Evolutionary conservation across 2,888 invertebrate species (phyloP), one percentile per base, ranked within the genome.

Genomic region (Amphipoea oculea): DNA sequence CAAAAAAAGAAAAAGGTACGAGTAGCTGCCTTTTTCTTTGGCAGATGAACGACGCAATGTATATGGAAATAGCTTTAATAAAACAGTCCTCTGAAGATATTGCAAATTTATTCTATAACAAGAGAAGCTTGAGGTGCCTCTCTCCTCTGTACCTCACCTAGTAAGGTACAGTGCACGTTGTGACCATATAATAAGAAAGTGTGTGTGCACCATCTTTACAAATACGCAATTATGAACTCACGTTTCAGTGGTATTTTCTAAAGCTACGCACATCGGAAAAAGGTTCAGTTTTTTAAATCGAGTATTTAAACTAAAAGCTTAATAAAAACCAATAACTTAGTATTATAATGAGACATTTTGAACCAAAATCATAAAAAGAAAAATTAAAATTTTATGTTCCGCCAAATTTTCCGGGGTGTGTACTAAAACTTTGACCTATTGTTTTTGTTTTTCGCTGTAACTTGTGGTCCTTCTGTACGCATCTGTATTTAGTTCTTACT

Each of bases 91-190:
- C 14, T 60, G 5, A 79, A 87, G 60, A 73, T 84, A 84, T 79
- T 87, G 73, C 23, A 65, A 76, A 76, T 76, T 73, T 84, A 87
- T 87, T 87, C 79, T 68, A 66, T 73, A 65, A 54, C 67, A 70
- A 65, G 63, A 66, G 57, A 45, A 51, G 17, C 29, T 73, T 63
- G 4, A 63, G 63, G n/a, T 42, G 48, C 12, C 17, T 29, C 11
- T 60, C n/a, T n/a, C n/a, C n/a, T n/a, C 57, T 23, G 40, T 71
- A 23, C 36, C 29, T 76, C 3, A 6, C 36, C 11, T n/a, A 11
- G 45, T 65, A 45, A 66, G 36, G 66, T 48, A 60, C 3, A 60
- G 40, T 11, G 14, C 70, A 65, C 62, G n/a, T 48, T 66, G 23
- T 12, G 23, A n/a, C 54, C 23, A 48, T 4, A 54, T 54, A 40